phyloP scores from a whole-genome alignment of 2,797 vertebrate species.

The Cynodonichthys magdalenae region DNA sequence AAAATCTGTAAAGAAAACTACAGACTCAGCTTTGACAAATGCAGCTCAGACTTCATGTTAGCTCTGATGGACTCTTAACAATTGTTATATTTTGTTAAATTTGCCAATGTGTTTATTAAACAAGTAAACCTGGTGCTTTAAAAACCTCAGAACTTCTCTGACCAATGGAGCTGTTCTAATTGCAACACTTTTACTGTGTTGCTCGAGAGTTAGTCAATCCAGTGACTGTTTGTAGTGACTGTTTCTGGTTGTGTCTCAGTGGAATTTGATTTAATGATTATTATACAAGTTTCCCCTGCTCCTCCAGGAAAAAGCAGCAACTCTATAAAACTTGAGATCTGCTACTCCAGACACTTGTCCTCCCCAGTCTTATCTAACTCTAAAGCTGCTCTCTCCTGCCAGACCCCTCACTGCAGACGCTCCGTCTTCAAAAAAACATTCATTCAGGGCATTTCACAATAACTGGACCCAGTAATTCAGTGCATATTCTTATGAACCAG shows the following conservation, averaged over 20 bases:
- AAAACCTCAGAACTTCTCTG: no score
- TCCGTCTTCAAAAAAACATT: constrained; percentile 48
- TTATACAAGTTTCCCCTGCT: constrained; percentile 43
- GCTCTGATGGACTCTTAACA: no score
- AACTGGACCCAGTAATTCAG: constrained; percentile 35
- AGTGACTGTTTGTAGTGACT: constrained; percentile 13
- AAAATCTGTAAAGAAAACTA: no score
- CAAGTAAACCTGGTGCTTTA: no score
- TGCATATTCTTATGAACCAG: constrained; percentile 32
- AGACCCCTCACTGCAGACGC: constrained; percentile 40
- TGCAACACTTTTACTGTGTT: no score
- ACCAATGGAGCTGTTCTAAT: no score
- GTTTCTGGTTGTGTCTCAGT: constrained; percentile 23
- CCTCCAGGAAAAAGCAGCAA: constrained; percentile 39
- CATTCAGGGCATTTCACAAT: constrained; percentile 56
- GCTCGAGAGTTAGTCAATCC: constrained; percentile 8
- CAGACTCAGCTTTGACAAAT: no score
- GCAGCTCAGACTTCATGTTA: no score
- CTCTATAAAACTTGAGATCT: constrained; percentile 39
- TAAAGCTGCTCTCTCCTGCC: constrained; percentile 37
- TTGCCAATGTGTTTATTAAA: no score
- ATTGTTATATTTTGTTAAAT: no score
- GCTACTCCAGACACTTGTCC: constrained; percentile 68
- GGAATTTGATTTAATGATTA: constrained; percentile 48
- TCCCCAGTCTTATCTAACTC: constrained; percentile 56